phyloP scores from a whole-genome alignment of 1,140 invertebrate species.

The Neodiprion virginianus region DNA sequence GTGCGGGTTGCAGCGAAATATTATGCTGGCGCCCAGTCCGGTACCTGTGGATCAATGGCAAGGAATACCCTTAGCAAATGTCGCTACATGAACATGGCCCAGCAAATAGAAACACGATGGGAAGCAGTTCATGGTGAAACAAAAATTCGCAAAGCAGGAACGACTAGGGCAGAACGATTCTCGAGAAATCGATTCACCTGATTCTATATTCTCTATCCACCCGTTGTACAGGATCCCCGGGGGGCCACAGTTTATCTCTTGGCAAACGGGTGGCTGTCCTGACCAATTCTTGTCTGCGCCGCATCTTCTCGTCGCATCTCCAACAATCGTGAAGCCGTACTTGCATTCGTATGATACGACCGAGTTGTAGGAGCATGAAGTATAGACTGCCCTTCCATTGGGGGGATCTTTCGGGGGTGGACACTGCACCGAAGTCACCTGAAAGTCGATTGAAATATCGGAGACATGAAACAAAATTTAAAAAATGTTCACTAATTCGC shows the following conservation, averaged over 20 bases:
- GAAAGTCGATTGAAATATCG: neutral
- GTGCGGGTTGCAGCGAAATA: slow-evolving; percentile 91
- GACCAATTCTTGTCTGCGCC: slow-evolving; percentile 92
- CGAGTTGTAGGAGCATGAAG: slow-evolving; percentile 92
- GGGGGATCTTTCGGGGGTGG: slow-evolving; percentile 83
- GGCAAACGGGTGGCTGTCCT: slow-evolving; percentile 83
- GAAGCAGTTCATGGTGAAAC: slow-evolving; percentile 10
- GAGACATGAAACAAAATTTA: slow-evolving; percentile 4
- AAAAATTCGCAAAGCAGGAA: neutral
- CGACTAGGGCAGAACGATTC: too few species aligned
- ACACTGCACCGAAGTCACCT: slow-evolving; percentile 89
- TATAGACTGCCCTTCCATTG: slow-evolving; percentile 92
- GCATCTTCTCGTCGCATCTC: slow-evolving; percentile 85
- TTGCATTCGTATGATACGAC: slow-evolving; percentile 93
- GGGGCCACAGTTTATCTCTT: slow-evolving; percentile 95
- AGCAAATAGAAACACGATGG: neutral
- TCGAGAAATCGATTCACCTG: slow-evolving; percentile 47
- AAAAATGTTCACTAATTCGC: neutral
- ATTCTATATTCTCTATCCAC: slow-evolving; percentile 92
- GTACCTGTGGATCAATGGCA: slow-evolving; percentile 66
- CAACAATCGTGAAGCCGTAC: slow-evolving; percentile 89
- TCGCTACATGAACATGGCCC: neutral
- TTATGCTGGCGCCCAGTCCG: slow-evolving; percentile 87
- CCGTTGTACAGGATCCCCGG: slow-evolving; percentile 92
- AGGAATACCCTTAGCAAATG: neutral